Base-by-base conservation (phyloP, 2,113 vertebrate genomes). In the Notothenia rossii region DNA sequence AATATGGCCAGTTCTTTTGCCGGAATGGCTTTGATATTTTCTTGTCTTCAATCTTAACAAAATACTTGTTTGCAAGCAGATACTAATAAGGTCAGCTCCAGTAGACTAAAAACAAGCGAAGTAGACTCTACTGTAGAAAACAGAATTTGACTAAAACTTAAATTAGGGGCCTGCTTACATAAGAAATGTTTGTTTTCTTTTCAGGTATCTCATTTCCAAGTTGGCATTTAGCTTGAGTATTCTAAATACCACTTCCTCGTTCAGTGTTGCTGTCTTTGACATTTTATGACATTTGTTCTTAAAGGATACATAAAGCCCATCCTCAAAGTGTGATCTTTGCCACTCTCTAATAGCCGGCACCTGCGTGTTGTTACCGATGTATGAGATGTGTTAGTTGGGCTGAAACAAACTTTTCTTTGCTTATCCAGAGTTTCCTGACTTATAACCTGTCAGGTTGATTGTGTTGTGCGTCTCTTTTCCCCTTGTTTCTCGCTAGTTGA, bases 1-100 rank as follows among this genome's bases (percentile, higher is more conserved):
- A 81, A 73, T 66, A 58, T 78, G 20, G 54, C 29, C 72, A 46
- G 69, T 46, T 81, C 80, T 83, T 75, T 83, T 72, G 22, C 59
- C 79, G 86, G 11, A 75, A 72, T 17, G 18, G 43, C 29, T 87
- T 91, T 79, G 61, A 82, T 90, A 88, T 81, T 88, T 74, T 80
- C 84, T 82, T 72, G 15, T 51, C 20, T 58, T 58, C 49, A 72
- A 54, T 13, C 7, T 40, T 40, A 40, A 40, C 1, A 6, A 40
- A 40, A 40, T 40, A 7, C 36, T 29, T 29, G 7, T 40, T 7
- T 40, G 36, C 5, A 40, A 40, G 22, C 14, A 64, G 12, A 69
- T 58, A 40, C 64, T 59, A 69, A 72, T 8, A 58, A 51, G 12
- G 18, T 68, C 13, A 73, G 51, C 51, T 56, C 4, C 55, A 77